These are phyloP conservation scores for Episyrphus balteatus DNA, from an alignment of 1,140 invertebrate species.

Conservation along the genomic window DNA sequence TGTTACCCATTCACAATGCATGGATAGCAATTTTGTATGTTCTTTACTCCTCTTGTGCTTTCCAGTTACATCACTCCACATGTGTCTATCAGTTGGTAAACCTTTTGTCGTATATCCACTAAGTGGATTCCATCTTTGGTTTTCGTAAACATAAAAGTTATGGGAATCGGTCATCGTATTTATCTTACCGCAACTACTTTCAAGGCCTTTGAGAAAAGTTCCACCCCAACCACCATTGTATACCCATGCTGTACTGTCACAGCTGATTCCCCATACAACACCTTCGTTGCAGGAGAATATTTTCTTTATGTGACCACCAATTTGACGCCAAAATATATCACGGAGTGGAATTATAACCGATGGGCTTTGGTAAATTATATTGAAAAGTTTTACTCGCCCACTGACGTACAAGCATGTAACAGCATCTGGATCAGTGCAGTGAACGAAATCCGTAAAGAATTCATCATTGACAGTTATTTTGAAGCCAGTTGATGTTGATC, in stretches of 20 bases:
- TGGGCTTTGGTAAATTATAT: slow-evolving; percentile 52
- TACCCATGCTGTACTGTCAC: slow-evolving; percentile 72
- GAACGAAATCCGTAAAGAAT: slow-evolving; percentile 55
- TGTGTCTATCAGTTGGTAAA: slow-evolving; percentile 74
- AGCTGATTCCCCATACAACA: slow-evolving; percentile 79
- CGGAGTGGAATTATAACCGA: slow-evolving; percentile 57
- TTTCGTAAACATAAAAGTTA: slow-evolving; percentile 82
- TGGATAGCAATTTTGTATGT: slow-evolving; percentile 70
- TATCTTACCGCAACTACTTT: slow-evolving; percentile 54
- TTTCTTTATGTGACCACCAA: slow-evolving; percentile 70
- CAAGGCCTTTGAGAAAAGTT: slow-evolving; percentile 57
- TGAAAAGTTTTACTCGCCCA: slow-evolving; percentile 57
- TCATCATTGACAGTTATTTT: slow-evolving; percentile 52
- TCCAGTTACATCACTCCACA: slow-evolving; percentile 82
- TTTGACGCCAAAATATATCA: slow-evolving; percentile 69
- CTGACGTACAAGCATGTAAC: slow-evolving; percentile 58
- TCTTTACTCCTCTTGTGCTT: slow-evolving; percentile 71
- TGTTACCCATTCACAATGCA: slow-evolving; percentile 81
- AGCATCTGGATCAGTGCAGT: slow-evolving; percentile 55
- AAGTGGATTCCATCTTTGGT: slow-evolving; percentile 83
- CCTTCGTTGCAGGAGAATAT: slow-evolving; percentile 64
- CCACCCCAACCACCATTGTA: slow-evolving; percentile 82
- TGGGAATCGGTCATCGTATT: slow-evolving; percentile 71
- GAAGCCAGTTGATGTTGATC: slow-evolving; percentile 36
- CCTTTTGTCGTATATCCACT: slow-evolving; percentile 76